Conservation (phyloP, 2,888 invertebrate genomes). For the Graphium colonna region DNA sequence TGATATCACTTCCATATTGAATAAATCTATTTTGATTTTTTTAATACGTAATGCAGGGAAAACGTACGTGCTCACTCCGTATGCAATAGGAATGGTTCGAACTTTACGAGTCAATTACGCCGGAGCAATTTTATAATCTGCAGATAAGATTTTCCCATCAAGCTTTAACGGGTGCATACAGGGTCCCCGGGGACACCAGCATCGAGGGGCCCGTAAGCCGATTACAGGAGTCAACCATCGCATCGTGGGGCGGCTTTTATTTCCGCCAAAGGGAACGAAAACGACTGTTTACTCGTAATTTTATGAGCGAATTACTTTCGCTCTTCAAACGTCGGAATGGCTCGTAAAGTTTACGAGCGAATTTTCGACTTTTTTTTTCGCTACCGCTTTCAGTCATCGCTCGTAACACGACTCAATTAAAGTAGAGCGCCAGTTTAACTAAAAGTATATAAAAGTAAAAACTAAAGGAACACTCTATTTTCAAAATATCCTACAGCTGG, state of each 20-base stretch:
- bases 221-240: constrained; percentile 73
- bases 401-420: constrained; percentile 38
- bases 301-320: constrained; percentile 75
- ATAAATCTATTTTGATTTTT: no score
- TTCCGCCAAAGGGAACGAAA: constrained; percentile 58
- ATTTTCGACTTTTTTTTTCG: constrained; percentile 55
- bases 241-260: constrained; percentile 66
- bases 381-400: constrained; percentile 46
- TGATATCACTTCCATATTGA: no score
- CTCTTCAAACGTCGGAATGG: constrained; percentile 70
- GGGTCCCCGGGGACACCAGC: constrained; percentile 48
- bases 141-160: constrained; percentile 75
- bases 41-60: no score
- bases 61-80: not conserved
- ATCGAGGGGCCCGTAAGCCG: constrained; percentile 68
- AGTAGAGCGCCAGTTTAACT: constrained; percentile 12
- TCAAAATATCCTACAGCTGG: no score
- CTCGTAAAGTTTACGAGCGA: constrained; percentile 59
- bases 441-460: constrained; percentile 24
- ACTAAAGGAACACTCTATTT: no score
- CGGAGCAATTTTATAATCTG: constrained; percentile 74
- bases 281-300: constrained; percentile 77
- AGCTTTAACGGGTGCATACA: constrained; percentile 68
- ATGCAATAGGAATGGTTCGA: not conserved
- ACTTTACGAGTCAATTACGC: constrained; percentile 69